Evolutionary conservation across 2,888 invertebrate genomes (phyloP).

Genomic region (Pheosia gnoma): DNA sequence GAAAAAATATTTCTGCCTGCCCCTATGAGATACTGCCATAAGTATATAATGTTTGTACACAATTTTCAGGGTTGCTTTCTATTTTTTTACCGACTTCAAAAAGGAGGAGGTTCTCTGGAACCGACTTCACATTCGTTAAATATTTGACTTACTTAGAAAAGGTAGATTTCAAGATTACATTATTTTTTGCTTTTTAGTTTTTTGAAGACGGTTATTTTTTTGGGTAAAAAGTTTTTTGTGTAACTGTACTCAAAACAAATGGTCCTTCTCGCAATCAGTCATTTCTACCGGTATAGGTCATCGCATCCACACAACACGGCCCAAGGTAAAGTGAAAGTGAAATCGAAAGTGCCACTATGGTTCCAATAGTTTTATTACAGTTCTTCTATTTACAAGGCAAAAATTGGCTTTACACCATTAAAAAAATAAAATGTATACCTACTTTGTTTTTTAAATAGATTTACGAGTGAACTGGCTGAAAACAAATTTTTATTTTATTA

Average conservation of each 20-base stretch:
- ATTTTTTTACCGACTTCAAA: too few species aligned
- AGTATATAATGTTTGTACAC: too few species aligned
- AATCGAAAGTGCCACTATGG: conserved; percentile 61
- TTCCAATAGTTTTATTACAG: conserved; percentile 42
- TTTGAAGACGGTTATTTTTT: too few species aligned
- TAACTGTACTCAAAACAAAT: background rate
- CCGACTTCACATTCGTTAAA: too few species aligned
- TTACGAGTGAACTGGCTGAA: background rate
- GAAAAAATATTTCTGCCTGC: too few species aligned
- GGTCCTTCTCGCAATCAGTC: conserved; percentile 20
- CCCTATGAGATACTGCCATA: too few species aligned
- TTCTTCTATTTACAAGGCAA: conserved; percentile 27
- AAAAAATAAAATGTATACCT: background rate
- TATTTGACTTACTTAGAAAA: too few species aligned
- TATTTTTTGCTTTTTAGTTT: too few species aligned
- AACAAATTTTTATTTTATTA: conserved; percentile 5
- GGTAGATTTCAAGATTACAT: too few species aligned
- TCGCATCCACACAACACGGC: conserved; percentile 55
- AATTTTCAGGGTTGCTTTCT: too few species aligned
- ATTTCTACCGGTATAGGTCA: conserved; percentile 43
- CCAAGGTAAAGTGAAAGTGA: conserved; percentile 70
- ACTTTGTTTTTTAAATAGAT: background rate
- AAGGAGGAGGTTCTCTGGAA: too few species aligned
- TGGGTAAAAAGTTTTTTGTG: too few species aligned
- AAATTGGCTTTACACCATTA: conserved; percentile 6